Evolutionary conservation across 2,888 invertebrate species (phyloP).

Genomic region (Charanyca ferruginea): DNA sequence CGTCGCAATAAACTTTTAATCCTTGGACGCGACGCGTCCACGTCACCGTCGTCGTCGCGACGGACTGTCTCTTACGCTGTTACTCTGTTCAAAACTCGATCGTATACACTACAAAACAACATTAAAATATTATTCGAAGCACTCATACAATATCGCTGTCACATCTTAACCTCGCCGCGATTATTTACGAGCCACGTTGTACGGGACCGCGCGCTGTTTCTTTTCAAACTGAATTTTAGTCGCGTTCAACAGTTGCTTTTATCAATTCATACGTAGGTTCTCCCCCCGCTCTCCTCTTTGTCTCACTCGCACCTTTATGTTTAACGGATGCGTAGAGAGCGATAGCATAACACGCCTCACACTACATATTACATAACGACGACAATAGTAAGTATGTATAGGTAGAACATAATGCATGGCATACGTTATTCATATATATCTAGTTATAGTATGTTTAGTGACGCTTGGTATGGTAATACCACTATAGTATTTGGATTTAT

Average conservation of each 20-base stretch:
- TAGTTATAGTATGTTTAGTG: conserved; percentile 50
- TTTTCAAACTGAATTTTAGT: conserved; percentile 87
- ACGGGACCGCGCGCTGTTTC: conserved; percentile 78
- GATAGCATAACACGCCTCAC: conserved; percentile 75
- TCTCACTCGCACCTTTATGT: conserved; percentile 80
- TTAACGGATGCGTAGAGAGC: conserved; percentile 71
- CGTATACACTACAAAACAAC: conserved; percentile 75
- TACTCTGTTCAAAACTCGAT: conserved; percentile 65
- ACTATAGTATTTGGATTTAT: conserved; percentile 34
- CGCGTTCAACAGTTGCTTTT: conserved; percentile 89
- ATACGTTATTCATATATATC: conserved; percentile 68
- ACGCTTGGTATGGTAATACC: conserved; percentile 53
- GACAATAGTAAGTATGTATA: conserved; percentile 69
- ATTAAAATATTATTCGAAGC: conserved; percentile 76
- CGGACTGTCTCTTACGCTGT: conserved; percentile 71
- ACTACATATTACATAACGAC: conserved; percentile 75
- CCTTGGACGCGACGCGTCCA: conserved; percentile 85
- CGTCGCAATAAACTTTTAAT: conserved; percentile 87
- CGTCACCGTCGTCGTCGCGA: conserved; percentile 82
- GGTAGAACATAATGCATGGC: conserved; percentile 69
- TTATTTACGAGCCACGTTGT: conserved; percentile 71
- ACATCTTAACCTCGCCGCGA: conserved; percentile 86
- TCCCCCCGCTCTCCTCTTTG: conserved; percentile 77
- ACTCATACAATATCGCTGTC: conserved; percentile 84
- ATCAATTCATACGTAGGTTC: conserved; percentile 83